A percentile compares a stretch with the other conserved stretches of the same genome.
Evolutionary conservation across 1,140 invertebrate genomes (phyloP).

Genomic region (Drosophila funebris): DNA sequence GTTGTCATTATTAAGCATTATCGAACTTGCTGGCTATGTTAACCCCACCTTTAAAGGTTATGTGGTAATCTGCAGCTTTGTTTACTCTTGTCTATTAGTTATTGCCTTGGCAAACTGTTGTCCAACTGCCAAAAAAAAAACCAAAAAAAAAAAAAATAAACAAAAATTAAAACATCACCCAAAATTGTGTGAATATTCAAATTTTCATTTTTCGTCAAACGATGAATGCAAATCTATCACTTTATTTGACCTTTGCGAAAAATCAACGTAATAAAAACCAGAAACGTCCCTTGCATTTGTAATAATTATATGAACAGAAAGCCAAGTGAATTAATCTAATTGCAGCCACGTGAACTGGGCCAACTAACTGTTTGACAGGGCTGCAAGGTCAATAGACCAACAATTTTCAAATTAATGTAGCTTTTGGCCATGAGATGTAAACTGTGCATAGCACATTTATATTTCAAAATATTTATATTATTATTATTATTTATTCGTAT

Average conservation of each 20-base stretch:
- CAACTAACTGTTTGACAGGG: conserved; percentile 26
- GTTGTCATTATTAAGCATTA: conserved; percentile 49
- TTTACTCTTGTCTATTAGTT: conserved; percentile 38
- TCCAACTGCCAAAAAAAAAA: conserved; percentile 26
- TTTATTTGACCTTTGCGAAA: conserved; percentile 21
- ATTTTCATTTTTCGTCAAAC: neutral
- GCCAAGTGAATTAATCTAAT: conserved; percentile 58
- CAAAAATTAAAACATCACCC: neutral
- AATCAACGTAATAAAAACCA: neutral
- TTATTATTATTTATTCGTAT: no score
- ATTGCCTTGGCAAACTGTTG: conserved; percentile 24
- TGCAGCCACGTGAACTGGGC: conserved; percentile 53
- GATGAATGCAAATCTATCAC: conserved; percentile 46
- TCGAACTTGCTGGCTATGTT: conserved; percentile 39
- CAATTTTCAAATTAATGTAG: neutral
- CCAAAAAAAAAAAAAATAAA: neutral
- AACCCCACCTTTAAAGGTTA: conserved; percentile 42
- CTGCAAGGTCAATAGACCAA: conserved; percentile 40
- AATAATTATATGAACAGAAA: conserved; percentile 40
- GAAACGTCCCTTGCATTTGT: conserved; percentile 17
- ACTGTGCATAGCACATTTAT: neutral
- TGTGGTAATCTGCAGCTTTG: conserved; percentile 53
- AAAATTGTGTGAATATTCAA: conserved; percentile 24
- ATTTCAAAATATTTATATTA: neutral
- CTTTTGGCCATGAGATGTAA: neutral